phyloP scores from a whole-genome alignment of 2,113 vertebrate species.

The Phocoena phocoena region DNA sequence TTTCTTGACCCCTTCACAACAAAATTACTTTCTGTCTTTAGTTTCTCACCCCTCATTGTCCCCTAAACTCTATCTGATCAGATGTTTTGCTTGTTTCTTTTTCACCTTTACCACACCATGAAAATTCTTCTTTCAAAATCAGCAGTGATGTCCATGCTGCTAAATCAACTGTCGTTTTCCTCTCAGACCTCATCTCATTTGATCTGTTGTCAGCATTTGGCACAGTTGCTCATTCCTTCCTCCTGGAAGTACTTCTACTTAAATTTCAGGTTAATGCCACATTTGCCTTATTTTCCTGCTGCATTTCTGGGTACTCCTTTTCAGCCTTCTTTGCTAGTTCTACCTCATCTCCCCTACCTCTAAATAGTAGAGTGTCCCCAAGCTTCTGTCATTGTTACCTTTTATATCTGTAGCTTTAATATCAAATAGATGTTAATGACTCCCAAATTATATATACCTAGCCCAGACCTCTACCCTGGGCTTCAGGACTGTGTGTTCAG shows the following conservation, averaged over 20 bases:
- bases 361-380: not conserved
- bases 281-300: not conserved
- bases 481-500: not conserved
- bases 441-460: not conserved
- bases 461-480: not conserved
- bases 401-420: not conserved
- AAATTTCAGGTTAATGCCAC: not conserved
- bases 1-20: not conserved
- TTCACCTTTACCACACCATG: not conserved
- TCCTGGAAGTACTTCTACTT: not conserved
- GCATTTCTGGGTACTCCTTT: not conserved
- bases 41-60: not conserved
- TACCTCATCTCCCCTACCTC: not conserved
- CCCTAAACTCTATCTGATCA: not conserved
- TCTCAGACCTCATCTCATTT: not conserved
- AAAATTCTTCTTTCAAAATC: not conserved
- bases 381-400: not conserved
- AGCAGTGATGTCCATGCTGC: not conserved
- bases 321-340: not conserved
- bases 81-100: not conserved
- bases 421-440: not conserved
- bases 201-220: not conserved
- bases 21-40: not conserved
- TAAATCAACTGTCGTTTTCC: not conserved
- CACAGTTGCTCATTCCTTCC: not conserved